Conservation (phyloP, 2,113 vertebrate genomes). For the Euleptes europaea region DNA sequence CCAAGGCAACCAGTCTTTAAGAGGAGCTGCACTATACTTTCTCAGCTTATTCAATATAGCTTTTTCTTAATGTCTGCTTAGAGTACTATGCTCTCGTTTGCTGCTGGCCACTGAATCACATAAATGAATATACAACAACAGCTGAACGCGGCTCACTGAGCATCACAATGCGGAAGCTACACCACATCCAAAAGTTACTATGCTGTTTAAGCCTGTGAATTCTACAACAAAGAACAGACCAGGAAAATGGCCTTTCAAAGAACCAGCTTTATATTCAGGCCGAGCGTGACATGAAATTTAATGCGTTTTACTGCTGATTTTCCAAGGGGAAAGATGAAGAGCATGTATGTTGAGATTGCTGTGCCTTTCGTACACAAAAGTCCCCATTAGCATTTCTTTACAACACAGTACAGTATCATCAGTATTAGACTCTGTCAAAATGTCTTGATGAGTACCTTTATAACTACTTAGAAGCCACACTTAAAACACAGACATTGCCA, state of each 20-base stretch:
- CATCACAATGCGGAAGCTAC: conserved; percentile 22
- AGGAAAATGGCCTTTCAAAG: conserved; percentile 59
- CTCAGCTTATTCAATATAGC: conserved; percentile 22
- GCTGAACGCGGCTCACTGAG: background rate
- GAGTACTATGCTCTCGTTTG: conserved; percentile 26
- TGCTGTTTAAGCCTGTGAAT: conserved; percentile 52
- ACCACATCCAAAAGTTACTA: conserved; percentile 16
- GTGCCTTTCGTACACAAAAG: conserved; percentile 64
- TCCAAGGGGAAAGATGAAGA: conserved; percentile 50
- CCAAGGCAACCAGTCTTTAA: conserved; percentile 18
- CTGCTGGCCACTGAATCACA: background rate
- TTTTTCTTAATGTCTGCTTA: conserved; percentile 13
- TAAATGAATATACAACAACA: background rate
- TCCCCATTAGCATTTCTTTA: conserved; percentile 69
- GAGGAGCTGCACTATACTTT: background rate
- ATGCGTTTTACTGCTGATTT: conserved; percentile 61
- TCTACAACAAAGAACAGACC: conserved; percentile 44
- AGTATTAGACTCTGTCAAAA: conserved; percentile 52
- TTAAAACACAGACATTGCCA: conserved; percentile 27
- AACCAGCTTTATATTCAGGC: conserved; percentile 41
- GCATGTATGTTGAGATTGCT: conserved; percentile 37
- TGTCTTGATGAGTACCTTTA: conserved; percentile 31
- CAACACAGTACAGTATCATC: conserved; percentile 47
- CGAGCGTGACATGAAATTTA: conserved; percentile 68
- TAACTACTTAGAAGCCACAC: background rate